Evolutionary conservation across 2,113 vertebrate species (phyloP).

Genomic region (Phycodurus eques): DNA sequence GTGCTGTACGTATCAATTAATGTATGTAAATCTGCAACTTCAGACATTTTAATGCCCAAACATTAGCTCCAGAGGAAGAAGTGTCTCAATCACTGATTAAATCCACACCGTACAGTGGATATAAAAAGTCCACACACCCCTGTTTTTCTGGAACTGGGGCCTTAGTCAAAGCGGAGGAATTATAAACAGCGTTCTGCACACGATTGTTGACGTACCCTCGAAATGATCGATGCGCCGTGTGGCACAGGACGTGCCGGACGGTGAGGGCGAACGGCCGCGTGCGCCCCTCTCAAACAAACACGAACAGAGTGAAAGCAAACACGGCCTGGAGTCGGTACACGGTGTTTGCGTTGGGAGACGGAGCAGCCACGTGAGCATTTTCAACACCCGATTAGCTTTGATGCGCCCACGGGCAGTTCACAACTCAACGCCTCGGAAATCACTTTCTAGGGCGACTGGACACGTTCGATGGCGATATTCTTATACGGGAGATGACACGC

Average conservation of each 20-base stretch:
- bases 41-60: background rate
- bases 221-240: too few species aligned
- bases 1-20: constrained; percentile 2
- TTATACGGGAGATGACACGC: background rate
- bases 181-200: background rate
- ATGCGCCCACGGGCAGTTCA: constrained; percentile 33
- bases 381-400: constrained; percentile 45
- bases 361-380: constrained; percentile 9
- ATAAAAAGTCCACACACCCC: background rate
- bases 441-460: background rate
- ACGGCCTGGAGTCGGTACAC: background rate
- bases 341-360: constrained; percentile 8
- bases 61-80: background rate
- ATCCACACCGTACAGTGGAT: background rate
- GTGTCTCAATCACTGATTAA: background rate
- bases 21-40: constrained; percentile 11
- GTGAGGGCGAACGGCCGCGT: background rate
- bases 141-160: background rate
- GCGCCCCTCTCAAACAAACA: background rate
- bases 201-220: too few species aligned
- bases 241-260: too few species aligned
- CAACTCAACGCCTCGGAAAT: background rate
- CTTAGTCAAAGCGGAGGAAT: background rate
- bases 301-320: background rate
- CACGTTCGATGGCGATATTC: background rate